Evolutionary conservation across 30 jellyfish, hydroid and myxozoan genomes (phyloP).

Genomic region (Aurelia aurita complex sp. Pacific): DNA sequence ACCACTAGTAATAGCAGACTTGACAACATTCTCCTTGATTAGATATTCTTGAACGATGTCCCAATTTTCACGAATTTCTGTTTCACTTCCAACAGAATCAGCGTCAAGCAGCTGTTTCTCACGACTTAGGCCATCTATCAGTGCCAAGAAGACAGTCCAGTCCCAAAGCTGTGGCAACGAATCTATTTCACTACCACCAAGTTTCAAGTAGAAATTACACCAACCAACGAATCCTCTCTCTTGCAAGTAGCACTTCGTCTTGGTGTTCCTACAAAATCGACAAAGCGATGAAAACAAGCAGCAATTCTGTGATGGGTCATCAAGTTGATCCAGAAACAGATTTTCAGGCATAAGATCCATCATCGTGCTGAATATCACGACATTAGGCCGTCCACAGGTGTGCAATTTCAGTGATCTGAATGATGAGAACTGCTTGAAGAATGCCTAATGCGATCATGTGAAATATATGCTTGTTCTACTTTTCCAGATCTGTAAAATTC

Average conservation of each 20-base stretch:
- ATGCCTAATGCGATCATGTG: too few species aligned
- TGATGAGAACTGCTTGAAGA: too few species aligned
- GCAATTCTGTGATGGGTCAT: constrained; percentile 27
- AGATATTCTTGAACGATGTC: constrained; percentile 75
- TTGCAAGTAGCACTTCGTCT: constrained; percentile 66
- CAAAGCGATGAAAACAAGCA: constrained; percentile 61
- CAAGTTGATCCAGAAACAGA: constrained; percentile 42
- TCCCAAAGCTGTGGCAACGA: constrained; percentile 73
- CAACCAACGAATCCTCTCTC: constrained; percentile 83
- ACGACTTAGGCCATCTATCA: constrained; percentile 74
- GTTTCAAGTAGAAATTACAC: constrained; percentile 80
- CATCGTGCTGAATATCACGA: constrained; percentile 12
- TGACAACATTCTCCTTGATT: constrained; percentile 65
- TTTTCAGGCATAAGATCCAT: constrained; percentile 63
- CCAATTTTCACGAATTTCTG: constrained; percentile 50
- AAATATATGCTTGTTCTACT: too few species aligned
- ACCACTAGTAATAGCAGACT: constrained; percentile 34
- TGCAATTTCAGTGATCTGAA: too few species aligned
- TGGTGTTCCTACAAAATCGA: constrained; percentile 51
- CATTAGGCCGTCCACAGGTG: too few species aligned
- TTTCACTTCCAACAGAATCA: constrained; percentile 21
- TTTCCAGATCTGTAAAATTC: too few species aligned
- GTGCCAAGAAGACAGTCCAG: constrained; percentile 67
- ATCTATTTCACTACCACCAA: constrained; percentile 60
- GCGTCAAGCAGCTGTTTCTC: constrained; percentile 24